Evolutionary conservation across 1,140 invertebrate genomes (phyloP), one percentile per base, ranked within the genome.

Genomic region (Wasmannia auropunctata): DNA sequence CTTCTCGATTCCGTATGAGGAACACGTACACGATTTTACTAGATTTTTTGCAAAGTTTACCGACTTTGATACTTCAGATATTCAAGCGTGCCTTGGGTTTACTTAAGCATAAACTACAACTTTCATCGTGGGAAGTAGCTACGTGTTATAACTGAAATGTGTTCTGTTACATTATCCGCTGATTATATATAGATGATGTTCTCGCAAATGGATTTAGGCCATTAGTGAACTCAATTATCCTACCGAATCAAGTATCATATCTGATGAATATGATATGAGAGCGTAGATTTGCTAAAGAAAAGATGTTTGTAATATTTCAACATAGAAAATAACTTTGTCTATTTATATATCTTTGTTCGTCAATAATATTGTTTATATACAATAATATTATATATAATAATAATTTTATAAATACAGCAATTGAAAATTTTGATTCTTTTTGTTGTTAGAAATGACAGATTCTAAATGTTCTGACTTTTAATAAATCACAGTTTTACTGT

Each of bases 401-500:
- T 51, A 58, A 46, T 25, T 43, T 81, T 54, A 56, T 54, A 43
- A 43, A 4, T 46, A 69, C 14, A 56, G 49, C 56, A n/a, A 28
- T 72, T 14, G 25, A 49, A 80, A 69, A 46, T 34, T 40, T 19
- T 22, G 37, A 70, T 87, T 65, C 49, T 49, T 84, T 56, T 10
- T 3, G 34, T 34, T 87, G 76, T 77, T 87, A 79, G 34, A 83
- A 77, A 72, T 77, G 56, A 87, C 76, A 77, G 75, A 46, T 76
- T 46, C 28, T 72, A 7, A 46, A 76, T 72, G 19, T 28, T 11
- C 16, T 56, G 31, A 49, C n/a, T 56, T 85, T 60, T 28, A 28
- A 22, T 49, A 51, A 83, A 56, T 22, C 31, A 54, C 25, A 56
- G 70, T 85, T 83, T 80, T 43, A 74, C 37, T 34, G 37, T 85